These are phyloP conservation scores for Eupithecia exiguata DNA, from an alignment of 2,888 invertebrate species.

Conservation along the genomic window DNA sequence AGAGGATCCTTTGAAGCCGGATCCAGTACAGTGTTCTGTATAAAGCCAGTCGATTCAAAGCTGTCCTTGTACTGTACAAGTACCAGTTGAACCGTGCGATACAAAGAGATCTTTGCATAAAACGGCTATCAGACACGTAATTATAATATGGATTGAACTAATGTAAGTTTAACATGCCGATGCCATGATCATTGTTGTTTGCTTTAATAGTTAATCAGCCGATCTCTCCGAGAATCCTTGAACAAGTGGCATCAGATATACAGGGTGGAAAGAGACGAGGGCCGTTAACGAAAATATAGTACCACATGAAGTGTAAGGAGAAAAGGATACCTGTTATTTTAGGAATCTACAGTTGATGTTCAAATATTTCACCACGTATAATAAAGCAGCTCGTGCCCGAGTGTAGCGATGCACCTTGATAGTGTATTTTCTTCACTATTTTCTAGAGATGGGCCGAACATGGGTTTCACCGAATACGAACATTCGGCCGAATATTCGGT, in stretches of 20 bases:
- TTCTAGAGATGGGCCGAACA: too few species aligned
- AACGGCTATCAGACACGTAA: constrained; percentile 64
- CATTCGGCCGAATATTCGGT: too few species aligned
- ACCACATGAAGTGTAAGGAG: too few species aligned
- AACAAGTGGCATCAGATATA: not conserved
- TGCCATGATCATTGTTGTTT: not conserved
- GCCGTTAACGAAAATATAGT: too few species aligned
- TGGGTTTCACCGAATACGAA: too few species aligned
- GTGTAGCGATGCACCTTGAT: too few species aligned
- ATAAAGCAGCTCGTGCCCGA: too few species aligned
- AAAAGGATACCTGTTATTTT: too few species aligned
- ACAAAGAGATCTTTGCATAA: constrained; percentile 74
- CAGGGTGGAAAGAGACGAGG: too few species aligned
- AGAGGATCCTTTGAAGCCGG: constrained; percentile 69
- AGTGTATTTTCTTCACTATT: too few species aligned
- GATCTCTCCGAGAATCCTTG: not conserved
- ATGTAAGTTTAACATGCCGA: constrained; percentile 33
- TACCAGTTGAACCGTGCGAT: constrained; percentile 45
- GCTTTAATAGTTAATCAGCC: not conserved
- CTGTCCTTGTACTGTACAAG: constrained; percentile 63
- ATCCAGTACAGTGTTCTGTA: constrained; percentile 70
- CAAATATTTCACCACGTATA: too few species aligned
- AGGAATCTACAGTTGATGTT: too few species aligned
- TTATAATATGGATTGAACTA: constrained; percentile 48
- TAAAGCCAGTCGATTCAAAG: constrained; percentile 70